Conservation (phyloP, 2,888 invertebrate species). For the Lutraria lutraria region DNA sequence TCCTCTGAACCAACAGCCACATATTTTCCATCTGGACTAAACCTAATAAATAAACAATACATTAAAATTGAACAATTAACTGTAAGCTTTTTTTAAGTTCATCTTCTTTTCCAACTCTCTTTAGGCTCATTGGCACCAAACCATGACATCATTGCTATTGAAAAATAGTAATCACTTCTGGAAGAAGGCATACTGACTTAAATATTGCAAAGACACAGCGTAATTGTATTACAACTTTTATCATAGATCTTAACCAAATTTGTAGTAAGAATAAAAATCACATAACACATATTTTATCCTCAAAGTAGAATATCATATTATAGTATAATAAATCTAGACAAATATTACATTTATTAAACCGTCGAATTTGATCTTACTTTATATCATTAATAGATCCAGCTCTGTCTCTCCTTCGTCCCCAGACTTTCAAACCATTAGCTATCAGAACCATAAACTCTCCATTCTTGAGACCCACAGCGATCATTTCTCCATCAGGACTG, state of each 20-base stretch:
- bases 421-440: constrained; percentile 81
- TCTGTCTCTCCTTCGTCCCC: constrained; percentile 85
- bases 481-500: constrained; percentile 85
- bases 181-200: too few relatives aligned
- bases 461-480: constrained; percentile 86
- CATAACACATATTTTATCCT: too few relatives aligned
- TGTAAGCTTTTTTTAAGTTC: too few relatives aligned
- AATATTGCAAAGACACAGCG: too few relatives aligned
- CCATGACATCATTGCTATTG: neutral
- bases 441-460: constrained; percentile 85
- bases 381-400: constrained; percentile 84
- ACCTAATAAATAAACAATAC: constrained; percentile 73
- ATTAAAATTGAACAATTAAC: too few relatives aligned
- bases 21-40: constrained; percentile 84
- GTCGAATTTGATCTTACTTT: constrained; percentile 72
- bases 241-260: too few relatives aligned
- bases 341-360: neutral
- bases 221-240: too few relatives aligned
- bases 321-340: neutral
- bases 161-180: too few relatives aligned
- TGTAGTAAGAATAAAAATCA: too few relatives aligned
- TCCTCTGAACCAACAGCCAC: constrained; percentile 86
- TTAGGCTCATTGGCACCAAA: neutral
- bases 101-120: neutral
- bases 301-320: too few relatives aligned